phyloP scores from a whole-genome alignment of 2,797 vertebrate genomes.

The Lophotriccus pileatus region DNA sequence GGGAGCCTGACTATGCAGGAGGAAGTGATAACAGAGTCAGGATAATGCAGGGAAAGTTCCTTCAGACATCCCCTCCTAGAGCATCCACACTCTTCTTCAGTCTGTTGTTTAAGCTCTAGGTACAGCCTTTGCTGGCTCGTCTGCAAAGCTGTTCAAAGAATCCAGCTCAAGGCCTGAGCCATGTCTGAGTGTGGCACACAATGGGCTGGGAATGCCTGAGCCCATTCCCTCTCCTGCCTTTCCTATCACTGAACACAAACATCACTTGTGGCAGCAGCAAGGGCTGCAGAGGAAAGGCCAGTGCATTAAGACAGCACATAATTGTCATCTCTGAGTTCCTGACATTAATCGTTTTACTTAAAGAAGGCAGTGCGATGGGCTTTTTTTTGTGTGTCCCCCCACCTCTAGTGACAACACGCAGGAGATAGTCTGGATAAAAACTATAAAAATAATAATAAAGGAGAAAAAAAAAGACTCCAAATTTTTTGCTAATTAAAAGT shows the following conservation, averaged over 20 bases:
- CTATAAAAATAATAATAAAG: neutral
- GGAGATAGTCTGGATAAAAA: constrained; percentile 24
- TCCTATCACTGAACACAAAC: constrained; percentile 71
- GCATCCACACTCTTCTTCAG: neutral
- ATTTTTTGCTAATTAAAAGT: constrained; percentile 82
- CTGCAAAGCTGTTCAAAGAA: neutral
- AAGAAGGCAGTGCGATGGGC: constrained; percentile 51
- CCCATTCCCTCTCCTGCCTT: constrained; percentile 64
- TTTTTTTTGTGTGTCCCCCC: neutral
- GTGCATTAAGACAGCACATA: constrained; percentile 75
- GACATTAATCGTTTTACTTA: constrained; percentile 77
- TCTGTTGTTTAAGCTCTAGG: neutral
- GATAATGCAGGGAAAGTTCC: neutral
- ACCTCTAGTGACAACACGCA: constrained; percentile 24
- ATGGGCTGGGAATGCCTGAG: constrained; percentile 41
- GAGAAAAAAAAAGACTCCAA: constrained; percentile 26
- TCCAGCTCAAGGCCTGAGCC: neutral
- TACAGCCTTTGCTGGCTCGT: neutral
- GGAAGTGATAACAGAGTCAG: neutral
- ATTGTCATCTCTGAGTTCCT: constrained; percentile 74
- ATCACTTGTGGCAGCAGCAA: constrained; percentile 71
- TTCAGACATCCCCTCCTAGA: neutral
- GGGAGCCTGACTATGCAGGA: neutral
- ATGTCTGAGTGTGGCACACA: neutral
- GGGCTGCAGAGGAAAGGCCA: constrained; percentile 75